Conservation (phyloP, 1,140 invertebrate species). For the Hylyphantes graminicola region DNA sequence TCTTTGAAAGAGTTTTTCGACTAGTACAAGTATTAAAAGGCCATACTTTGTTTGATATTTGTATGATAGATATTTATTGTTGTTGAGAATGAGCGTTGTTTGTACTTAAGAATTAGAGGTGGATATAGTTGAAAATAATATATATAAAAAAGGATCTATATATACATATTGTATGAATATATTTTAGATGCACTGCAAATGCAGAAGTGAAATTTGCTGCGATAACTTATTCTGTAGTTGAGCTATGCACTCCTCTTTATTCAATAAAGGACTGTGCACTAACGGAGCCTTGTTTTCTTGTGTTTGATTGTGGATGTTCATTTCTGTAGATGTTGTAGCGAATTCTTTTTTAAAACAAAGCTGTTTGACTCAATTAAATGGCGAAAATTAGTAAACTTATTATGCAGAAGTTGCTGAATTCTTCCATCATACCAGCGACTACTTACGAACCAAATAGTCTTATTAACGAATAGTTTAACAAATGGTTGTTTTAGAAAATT, state of each 20-base stretch:
- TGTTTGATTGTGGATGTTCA: background rate
- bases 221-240: conserved; percentile 58
- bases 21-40: background rate
- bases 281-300: conserved; percentile 3
- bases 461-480: too few relatives aligned
- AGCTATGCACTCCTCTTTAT: conserved; percentile 45
- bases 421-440: too few relatives aligned
- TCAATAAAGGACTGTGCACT: conserved; percentile 56
- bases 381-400: background rate
- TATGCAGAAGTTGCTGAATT: too few relatives aligned
- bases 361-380: background rate
- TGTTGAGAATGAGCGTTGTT: conserved; percentile 54
- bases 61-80: conserved; percentile 60
- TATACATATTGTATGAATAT: conserved; percentile 49
- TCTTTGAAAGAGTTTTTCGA: background rate
- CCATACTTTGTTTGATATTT: conserved; percentile 4
- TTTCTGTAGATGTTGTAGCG: background rate
- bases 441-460: too few relatives aligned
- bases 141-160: conserved; percentile 43
- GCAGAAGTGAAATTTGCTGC: conserved; percentile 52
- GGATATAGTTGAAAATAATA: conserved; percentile 47
- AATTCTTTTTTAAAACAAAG: background rate
- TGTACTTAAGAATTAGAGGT: conserved; percentile 57
- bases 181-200: conserved; percentile 60
- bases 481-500: too few relatives aligned